Conservation (phyloP, 2,797 vertebrate genomes). For the Eospalax fontanierii region DNA sequence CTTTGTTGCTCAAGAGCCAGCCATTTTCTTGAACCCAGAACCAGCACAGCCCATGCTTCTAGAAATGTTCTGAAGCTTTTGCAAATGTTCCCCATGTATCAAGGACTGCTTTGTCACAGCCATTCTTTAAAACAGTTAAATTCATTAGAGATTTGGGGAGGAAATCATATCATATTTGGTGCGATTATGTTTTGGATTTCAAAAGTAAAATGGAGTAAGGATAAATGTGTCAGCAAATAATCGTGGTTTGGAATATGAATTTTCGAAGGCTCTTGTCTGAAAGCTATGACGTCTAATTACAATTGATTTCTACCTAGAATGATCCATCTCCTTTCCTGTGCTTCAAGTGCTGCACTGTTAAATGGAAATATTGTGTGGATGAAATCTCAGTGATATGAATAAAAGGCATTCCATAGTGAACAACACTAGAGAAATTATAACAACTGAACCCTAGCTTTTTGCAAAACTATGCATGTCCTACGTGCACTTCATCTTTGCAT, state of each 20-base stretch:
- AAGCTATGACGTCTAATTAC: conserved; percentile 59
- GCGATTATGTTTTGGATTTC: conserved; percentile 60
- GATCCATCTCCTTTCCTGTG: not conserved
- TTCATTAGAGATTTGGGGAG: conserved; percentile 13
- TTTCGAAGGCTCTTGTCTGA: conserved; percentile 59
- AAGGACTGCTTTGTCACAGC: not conserved
- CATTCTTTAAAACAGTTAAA: conserved; percentile 58
- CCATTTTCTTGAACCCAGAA: not conserved
- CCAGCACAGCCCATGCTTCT: not conserved
- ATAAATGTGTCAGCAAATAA: conserved; percentile 51
- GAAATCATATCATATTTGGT: conserved; percentile 45
- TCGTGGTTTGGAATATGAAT: conserved; percentile 12
- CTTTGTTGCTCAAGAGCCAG: conserved; percentile 14
- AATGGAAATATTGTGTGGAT: conserved; percentile 28
- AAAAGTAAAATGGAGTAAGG: conserved; percentile 72
- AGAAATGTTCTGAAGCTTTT: not conserved
- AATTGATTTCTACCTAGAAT: conserved; percentile 64
- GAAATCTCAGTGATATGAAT: conserved; percentile 41
- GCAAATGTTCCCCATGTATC: not conserved
- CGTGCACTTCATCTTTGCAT: not conserved
- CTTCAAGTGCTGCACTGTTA: conserved; percentile 6
- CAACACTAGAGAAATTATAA: conserved; percentile 41
- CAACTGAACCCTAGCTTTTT: not conserved
- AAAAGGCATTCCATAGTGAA: conserved; percentile 61
- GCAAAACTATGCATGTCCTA: not conserved